Percentiles rank a stretch among this genome's conserved stretches.
Conservation (phyloP, 2,113 vertebrate genomes). For the Regulus satrapa region DNA sequence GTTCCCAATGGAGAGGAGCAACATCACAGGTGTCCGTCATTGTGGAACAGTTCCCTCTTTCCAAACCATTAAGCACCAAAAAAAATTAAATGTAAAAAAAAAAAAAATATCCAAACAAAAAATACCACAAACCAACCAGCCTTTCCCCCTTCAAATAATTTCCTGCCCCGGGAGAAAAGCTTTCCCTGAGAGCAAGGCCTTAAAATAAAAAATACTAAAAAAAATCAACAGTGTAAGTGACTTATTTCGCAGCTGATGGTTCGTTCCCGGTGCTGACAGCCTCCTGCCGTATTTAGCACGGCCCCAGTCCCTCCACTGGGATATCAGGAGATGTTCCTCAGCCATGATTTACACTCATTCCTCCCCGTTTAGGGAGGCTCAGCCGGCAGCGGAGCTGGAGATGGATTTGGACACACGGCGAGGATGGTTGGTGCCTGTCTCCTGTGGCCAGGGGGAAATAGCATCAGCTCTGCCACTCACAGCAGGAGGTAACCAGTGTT, state of each 20-base stretch:
- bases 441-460: neutral
- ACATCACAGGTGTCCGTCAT: neutral
- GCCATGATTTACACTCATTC: neutral
- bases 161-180: neutral
- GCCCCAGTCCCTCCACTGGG: neutral
- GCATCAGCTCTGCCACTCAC: neutral
- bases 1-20: neutral
- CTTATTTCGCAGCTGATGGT: neutral
- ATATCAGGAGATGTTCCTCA: neutral
- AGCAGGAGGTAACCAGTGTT: neutral
- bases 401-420: neutral
- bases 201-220: neutral
- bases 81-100: neutral
- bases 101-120: too few relatives aligned
- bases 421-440: rapidly evolving
- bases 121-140: neutral
- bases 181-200: neutral
- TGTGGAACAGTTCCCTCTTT: neutral
- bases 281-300: neutral
- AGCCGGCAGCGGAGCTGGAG: neutral
- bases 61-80: neutral
- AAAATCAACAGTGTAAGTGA: neutral
- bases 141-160: neutral
- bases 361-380: neutral
- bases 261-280: neutral